Evolutionary conservation across 2,797 vertebrate species (phyloP).

Genomic region (Pyrocephalus nanus): DNA sequence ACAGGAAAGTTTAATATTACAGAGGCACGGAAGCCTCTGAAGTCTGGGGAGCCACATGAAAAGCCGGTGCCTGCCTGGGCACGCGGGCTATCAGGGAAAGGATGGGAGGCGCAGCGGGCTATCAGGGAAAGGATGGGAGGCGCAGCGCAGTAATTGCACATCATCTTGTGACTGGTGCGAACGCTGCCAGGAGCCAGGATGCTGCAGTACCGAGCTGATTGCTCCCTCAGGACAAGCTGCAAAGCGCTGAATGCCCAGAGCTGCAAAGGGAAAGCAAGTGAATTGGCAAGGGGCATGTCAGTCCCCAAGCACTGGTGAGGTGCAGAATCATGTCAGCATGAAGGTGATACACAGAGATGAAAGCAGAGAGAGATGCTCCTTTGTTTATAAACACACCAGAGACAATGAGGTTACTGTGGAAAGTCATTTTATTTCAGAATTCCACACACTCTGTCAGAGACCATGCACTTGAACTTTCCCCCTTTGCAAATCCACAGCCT

Average conservation of each 20-base stretch:
- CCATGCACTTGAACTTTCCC: constrained; percentile 51
- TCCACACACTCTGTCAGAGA: constrained; percentile 55
- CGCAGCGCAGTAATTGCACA: not conserved
- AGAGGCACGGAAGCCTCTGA: not conserved
- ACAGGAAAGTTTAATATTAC: not conserved
- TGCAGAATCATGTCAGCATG: not conserved
- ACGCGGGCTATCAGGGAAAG: not conserved
- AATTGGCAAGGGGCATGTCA: not conserved
- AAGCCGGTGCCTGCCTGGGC: not conserved
- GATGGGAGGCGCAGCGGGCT: not conserved
- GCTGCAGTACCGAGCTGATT: not conserved
- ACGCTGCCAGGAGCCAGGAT: not conserved
- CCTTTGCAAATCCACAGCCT: constrained; percentile 17
- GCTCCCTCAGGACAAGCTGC: not conserved
- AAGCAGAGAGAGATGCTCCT: not conserved
- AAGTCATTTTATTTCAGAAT: constrained; percentile 68
- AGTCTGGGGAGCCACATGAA: constrained; percentile 12
- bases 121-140: not conserved
- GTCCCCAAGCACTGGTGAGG: not conserved
- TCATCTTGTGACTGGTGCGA: not conserved
- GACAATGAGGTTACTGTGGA: constrained; percentile 22
- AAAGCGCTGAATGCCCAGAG: not conserved
- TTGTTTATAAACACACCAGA: constrained; percentile 2
- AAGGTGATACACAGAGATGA: not conserved
- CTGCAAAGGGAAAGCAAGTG: not conserved